Evolutionary conservation across 2,888 invertebrate species (phyloP), one percentile per base, ranked within the genome.

Genomic region (Amorpha juglandis): DNA sequence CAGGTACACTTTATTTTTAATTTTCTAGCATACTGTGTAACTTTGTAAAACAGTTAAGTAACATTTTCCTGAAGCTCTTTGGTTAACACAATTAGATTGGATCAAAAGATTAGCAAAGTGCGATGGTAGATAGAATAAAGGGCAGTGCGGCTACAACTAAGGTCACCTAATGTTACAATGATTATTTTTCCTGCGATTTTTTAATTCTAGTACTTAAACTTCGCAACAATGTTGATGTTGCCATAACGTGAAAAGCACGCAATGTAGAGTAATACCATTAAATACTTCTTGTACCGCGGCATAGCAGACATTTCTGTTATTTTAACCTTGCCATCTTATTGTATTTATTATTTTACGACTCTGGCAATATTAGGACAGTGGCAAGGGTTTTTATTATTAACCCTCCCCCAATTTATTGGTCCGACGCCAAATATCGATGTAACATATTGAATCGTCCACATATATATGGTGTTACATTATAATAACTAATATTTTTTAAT

Each of bases 31-130:
- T 14, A 51, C 51, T 51, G 16, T 62, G 9, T 42, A 21, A 45
- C 14, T 14, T 45, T 45, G 45, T 45, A 45, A 45, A 45, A 45
- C 12, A 45, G 9, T 11, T n/a, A n/a, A n/a, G n/a, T n/a, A n/a
- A n/a, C n/a, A n/a, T n/a, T 42, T 42, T 42, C 65, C 53, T 63
- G 69, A 72, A 73, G 73, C 75, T 71, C 68, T 72, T 70, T 70
- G 71, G 72, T 74, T 74, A 69, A 69, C 68, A 66, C 74, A 78
- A 80, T 81, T 79, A 77, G 84, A 87, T 86, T 81, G 78, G 79
- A 83, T 80, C 78, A 76, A 75, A 73, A 75, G 84, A 86, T 86
- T 84, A 87, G 76, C 76, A 72, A 74, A 72, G 68, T 67, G 74
- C 75, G 78, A 81, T 81, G 70, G 76, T 71, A 77, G 80, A 81